These are phyloP conservation scores for Acleris cristana DNA, from an alignment of 2,888 invertebrate genomes.

Conservation along the genomic window DNA sequence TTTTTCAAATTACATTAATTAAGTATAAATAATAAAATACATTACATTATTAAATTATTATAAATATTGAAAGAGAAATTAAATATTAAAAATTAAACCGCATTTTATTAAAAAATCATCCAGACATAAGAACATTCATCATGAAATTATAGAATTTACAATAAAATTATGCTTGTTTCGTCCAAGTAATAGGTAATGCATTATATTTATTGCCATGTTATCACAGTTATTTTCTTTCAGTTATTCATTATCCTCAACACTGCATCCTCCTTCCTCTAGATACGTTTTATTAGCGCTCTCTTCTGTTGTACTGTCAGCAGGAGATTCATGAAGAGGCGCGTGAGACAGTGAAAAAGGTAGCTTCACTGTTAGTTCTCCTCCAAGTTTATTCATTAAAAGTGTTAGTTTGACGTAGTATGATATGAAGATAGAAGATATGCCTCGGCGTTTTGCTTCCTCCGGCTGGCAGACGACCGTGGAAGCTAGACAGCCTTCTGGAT, in stretches of 20 bases:
- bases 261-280: conserved; percentile 75
- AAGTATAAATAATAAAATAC: no score
- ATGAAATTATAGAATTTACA: no score
- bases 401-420: conserved; percentile 96
- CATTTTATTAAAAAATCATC: no score
- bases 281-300: conserved; percentile 78
- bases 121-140: no score
- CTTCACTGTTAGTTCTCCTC: conserved; percentile 91
- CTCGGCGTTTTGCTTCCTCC: conserved; percentile 88
- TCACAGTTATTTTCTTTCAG: no score
- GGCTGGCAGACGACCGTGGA: conserved; percentile 83
- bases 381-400: conserved; percentile 90
- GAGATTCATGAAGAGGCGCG: conserved; percentile 86
- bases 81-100: no score
- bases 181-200: no score
- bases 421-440: conserved; percentile 95
- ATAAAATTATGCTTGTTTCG: no score
- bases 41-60: no score
- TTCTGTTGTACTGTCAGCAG: conserved; percentile 80
- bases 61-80: no score
- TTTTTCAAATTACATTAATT: no score
- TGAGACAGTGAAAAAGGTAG: conserved; percentile 92
- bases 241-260: conserved; percentile 63
- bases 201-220: no score
- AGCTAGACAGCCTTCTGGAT: conserved; percentile 85